Evolutionary conservation across 2,888 invertebrate genomes (phyloP).

Genomic region (Drosophila hamatofila): DNA sequence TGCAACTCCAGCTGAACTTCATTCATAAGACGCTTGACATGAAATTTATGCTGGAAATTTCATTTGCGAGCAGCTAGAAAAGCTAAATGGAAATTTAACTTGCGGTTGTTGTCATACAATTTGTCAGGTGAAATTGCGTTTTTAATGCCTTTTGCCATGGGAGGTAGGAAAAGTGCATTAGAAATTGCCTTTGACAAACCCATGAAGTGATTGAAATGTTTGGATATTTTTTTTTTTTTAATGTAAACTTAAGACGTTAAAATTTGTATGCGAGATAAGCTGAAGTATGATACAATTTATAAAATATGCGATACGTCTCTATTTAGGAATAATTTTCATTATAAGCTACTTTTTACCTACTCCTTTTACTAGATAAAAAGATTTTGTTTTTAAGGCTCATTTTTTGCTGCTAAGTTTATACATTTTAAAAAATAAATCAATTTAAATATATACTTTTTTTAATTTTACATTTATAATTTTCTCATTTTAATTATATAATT

Average conservation of each 20-base stretch:
- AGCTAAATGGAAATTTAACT: constrained; percentile 9
- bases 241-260: background rate
- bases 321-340: background rate
- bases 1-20: constrained; percentile 31
- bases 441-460: background rate
- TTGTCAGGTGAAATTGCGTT: constrained; percentile 5
- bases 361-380: background rate
- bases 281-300: too few relatives aligned
- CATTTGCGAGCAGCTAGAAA: constrained; percentile 13
- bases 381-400: too few relatives aligned
- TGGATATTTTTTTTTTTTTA: background rate
- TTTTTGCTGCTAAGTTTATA: background rate
- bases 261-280: background rate
- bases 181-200: background rate
- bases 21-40: constrained; percentile 44
- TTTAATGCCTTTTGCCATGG: background rate
- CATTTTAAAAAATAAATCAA: too few relatives aligned
- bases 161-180: background rate
- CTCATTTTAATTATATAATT: background rate
- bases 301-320: too few relatives aligned
- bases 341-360: too few relatives aligned
- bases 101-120: constrained; percentile 14
- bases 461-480: too few relatives aligned
- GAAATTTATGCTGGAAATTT: constrained; percentile 24
- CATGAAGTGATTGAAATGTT: background rate